Conservation (phyloP, 1,140 invertebrate species). For the Zaprionus africanus region DNA sequence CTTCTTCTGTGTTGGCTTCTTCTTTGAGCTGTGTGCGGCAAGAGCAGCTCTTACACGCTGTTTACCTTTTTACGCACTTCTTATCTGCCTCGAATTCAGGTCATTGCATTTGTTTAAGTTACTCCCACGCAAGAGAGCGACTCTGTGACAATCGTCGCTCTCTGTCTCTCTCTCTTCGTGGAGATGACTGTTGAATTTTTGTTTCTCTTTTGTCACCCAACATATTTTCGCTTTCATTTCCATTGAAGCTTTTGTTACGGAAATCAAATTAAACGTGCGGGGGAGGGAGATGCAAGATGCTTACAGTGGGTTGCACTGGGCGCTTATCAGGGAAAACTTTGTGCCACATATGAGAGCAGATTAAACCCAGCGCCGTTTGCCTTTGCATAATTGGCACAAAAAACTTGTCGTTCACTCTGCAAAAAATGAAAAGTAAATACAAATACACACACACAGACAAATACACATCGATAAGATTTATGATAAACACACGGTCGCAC, state of each 20-base stretch:
- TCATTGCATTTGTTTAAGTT: slow-evolving; percentile 72
- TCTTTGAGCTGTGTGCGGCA: slow-evolving; percentile 4
- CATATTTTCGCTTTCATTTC: slow-evolving; percentile 62
- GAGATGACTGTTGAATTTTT: slow-evolving; percentile 46
- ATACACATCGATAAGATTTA: slow-evolving; percentile 48
- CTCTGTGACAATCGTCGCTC: slow-evolving; percentile 4
- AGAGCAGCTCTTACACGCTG: slow-evolving; percentile 6
- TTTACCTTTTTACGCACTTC: slow-evolving; percentile 40
- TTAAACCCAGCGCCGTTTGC: background rate
- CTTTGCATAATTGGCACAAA: slow-evolving; percentile 44
- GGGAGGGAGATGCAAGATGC: background rate
- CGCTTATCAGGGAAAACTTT: background rate
- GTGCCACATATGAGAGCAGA: background rate
- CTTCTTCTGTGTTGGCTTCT: slow-evolving; percentile 8
- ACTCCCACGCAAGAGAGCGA: slow-evolving; percentile 9
- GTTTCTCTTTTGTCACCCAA: slow-evolving; percentile 20
- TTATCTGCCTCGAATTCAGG: slow-evolving; percentile 71
- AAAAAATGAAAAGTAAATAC: slow-evolving; percentile 18
- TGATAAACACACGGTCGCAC: slow-evolving; percentile 44
- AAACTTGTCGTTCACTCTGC: slow-evolving; percentile 22
- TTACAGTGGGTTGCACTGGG: background rate
- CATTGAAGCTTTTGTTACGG: slow-evolving; percentile 34
- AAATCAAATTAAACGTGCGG: slow-evolving; percentile 43
- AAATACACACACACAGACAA: slow-evolving; percentile 1
- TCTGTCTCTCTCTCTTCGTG: slow-evolving; percentile 18